Percentiles rank a stretch among this genome's conserved stretches.
Conservation (phyloP, 2,113 vertebrate genomes). For the Zapornia atra region DNA sequence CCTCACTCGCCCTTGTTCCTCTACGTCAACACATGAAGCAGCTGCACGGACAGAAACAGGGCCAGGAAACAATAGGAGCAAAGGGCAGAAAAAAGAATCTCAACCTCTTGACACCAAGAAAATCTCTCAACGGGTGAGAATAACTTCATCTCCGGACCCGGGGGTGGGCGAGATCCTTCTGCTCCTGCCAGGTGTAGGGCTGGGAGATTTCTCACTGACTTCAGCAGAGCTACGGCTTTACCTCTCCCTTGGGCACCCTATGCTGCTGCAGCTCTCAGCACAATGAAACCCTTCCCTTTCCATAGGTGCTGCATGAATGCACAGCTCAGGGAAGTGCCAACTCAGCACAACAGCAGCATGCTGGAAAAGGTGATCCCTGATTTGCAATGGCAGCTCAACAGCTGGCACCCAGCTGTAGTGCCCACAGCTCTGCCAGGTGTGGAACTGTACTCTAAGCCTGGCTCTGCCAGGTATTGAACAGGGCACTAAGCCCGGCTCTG, state of each 20-base stretch:
- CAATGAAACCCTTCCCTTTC: background rate
- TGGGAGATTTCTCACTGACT: background rate
- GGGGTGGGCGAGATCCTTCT: background rate
- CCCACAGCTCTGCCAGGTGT: background rate
- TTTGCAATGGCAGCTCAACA: background rate
- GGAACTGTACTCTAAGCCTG: too few relatives aligned
- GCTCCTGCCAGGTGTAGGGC: accelerated
- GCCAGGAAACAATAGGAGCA: background rate
- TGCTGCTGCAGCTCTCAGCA: background rate
- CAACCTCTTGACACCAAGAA: background rate
- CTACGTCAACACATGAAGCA: accelerated
- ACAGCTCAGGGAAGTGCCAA: accelerated
- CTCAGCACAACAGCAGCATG: accelerated
- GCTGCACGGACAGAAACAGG: accelerated
- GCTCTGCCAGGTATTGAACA: too few relatives aligned
- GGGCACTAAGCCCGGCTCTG: too few relatives aligned
- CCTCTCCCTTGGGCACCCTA: accelerated
- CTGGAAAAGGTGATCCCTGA: background rate
- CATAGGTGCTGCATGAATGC: accelerated
- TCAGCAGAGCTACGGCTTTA: background rate
- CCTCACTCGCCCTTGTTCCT: background rate
- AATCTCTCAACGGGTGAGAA: background rate
- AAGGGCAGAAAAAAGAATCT: background rate
- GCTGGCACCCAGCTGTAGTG: background rate
- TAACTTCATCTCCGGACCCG: accelerated